phyloP scores from a whole-genome alignment of 2,797 vertebrate genomes.

The Propithecus perrieri region DNA sequence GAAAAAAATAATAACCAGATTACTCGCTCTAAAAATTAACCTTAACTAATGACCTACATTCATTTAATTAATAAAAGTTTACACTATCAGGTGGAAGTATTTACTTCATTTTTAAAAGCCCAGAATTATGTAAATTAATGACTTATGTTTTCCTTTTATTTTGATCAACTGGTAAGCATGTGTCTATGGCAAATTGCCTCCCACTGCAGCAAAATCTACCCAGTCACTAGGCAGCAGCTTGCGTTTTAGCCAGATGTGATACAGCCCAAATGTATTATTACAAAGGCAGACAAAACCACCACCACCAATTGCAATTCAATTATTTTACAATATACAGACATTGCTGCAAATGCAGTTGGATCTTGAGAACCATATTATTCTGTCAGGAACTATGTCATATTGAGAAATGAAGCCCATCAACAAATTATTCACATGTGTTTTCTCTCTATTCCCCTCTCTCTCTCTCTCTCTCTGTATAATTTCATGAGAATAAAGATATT shows the following conservation, averaged over 20 bases:
- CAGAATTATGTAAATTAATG: background rate
- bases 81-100: background rate
- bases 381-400: slow-evolving; percentile 18
- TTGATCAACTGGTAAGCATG: background rate
- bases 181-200: background rate
- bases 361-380: background rate
- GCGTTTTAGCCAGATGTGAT: background rate
- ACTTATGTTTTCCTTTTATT: background rate
- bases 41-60: background rate
- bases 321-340: slow-evolving; percentile 11
- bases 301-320: background rate
- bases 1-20: background rate
- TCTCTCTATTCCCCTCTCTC: background rate
- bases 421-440: slow-evolving; percentile 37
- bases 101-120: background rate
- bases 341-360: background rate
- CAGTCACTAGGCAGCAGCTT: background rate
- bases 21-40: background rate
- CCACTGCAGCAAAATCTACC: background rate
- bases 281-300: background rate
- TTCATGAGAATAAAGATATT: slow-evolving; percentile 6
- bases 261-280: background rate
- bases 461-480: background rate
- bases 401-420: slow-evolving; percentile 10
- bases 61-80: slow-evolving; percentile 12